Conservation (phyloP, 2,888 invertebrate species). For the Tuberolachnus salignus region DNA sequence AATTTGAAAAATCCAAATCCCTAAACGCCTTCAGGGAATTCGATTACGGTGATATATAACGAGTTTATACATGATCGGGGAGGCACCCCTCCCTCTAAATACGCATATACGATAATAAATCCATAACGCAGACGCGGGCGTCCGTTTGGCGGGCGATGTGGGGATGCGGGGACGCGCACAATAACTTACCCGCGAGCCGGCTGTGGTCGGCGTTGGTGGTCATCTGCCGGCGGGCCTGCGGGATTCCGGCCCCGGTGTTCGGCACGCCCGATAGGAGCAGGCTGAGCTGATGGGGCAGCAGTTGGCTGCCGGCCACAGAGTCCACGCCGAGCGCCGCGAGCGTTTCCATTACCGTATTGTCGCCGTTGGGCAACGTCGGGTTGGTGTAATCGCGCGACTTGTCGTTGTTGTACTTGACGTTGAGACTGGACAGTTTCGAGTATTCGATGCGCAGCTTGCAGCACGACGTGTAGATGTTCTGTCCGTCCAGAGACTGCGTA, state of each 20-base stretch:
- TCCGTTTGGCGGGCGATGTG: too few species aligned
- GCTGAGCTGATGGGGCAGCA: slow-evolving; percentile 64
- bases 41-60: too few species aligned
- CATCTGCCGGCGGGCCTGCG: slow-evolving; percentile 57
- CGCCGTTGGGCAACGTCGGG: slow-evolving; percentile 92
- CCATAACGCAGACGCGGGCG: too few species aligned
- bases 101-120: too few species aligned
- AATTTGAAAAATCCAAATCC: too few species aligned
- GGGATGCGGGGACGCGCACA: too few species aligned
- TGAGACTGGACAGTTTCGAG: slow-evolving; percentile 96
- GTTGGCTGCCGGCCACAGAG: slow-evolving; percentile 64
- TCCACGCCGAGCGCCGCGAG: slow-evolving; percentile 66
- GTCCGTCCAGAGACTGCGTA: slow-evolving; percentile 93
- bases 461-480: slow-evolving; percentile 99
- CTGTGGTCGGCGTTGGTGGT: slow-evolving; percentile 53
- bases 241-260: slow-evolving; percentile 58
- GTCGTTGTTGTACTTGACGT: slow-evolving; percentile 99
- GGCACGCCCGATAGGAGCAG: slow-evolving; percentile 65
- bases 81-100: too few species aligned
- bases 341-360: slow-evolving; percentile 62
- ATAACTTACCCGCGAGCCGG: slow-evolving; percentile 56
- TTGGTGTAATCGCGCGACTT: slow-evolving; percentile 99
- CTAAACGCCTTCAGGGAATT: too few species aligned
- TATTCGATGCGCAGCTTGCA: slow-evolving; percentile 99
- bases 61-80: too few species aligned